These are phyloP conservation scores for Drosophila niveifrons DNA, from an alignment of 2,888 invertebrate species.

Conservation along the genomic window DNA sequence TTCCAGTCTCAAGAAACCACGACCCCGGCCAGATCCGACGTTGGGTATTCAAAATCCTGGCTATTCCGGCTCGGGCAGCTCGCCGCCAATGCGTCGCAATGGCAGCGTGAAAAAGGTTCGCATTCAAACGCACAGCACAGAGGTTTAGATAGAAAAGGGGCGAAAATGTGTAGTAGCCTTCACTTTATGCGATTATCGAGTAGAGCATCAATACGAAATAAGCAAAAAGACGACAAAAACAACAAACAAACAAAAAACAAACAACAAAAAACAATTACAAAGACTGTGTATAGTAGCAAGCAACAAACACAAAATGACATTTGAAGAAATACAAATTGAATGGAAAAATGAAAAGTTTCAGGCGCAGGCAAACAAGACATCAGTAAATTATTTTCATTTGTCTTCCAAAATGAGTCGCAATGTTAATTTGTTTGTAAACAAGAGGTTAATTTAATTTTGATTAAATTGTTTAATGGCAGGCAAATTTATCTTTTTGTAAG, in stretches of 20 bases:
- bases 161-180: constrained; percentile 3
- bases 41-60: constrained; percentile 95
- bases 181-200: constrained; percentile 17
- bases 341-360: constrained; percentile 19
- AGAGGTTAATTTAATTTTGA: constrained; percentile 27
- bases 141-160: constrained; percentile 87
- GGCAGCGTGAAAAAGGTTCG: constrained; percentile 96
- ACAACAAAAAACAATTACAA: constrained; percentile 45
- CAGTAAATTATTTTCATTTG: constrained; percentile 69
- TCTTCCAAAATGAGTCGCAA: constrained; percentile 69
- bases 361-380: constrained; percentile 19
- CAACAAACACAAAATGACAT: constrained; percentile 57
- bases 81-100: constrained; percentile 93
- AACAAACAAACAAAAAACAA: background rate
- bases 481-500: constrained; percentile 46
- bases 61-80: constrained; percentile 90
- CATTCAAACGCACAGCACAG: constrained; percentile 96
- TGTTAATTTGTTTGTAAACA: constrained; percentile 46
- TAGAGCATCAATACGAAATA: constrained; percentile 38
- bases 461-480: constrained; percentile 35
- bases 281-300: constrained; percentile 78
- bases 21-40: constrained; percentile 86
- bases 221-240: constrained; percentile 45
- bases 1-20: constrained; percentile 93
- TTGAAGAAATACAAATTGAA: constrained; percentile 41